Conservation (phyloP, 1,140 invertebrate genomes). For the Macrobrachium nipponense region DNA sequence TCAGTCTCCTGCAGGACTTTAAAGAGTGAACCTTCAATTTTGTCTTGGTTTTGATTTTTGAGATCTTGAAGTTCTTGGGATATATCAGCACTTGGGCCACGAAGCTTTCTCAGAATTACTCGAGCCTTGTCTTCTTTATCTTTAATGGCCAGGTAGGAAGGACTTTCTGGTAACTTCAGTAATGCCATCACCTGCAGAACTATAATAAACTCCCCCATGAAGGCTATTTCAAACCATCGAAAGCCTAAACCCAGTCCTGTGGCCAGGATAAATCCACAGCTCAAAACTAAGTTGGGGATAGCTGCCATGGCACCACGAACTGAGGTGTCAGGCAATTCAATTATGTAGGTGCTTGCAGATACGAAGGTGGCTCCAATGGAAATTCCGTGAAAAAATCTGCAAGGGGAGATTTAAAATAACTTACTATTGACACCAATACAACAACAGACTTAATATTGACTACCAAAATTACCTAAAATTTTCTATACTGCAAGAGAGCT, state of each 20-base stretch:
- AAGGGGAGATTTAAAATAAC: too few species aligned
- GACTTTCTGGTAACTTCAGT: conserved; percentile 40
- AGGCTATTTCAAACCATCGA: conserved; percentile 31
- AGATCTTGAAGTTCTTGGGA: conserved; percentile 11
- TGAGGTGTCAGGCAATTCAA: background rate
- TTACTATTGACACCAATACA: too few species aligned
- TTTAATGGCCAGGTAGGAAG: conserved; percentile 24
- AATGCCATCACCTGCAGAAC: conserved; percentile 8
- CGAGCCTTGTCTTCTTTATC: conserved; percentile 7
- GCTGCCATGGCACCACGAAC: background rate
- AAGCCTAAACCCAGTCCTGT: conserved; percentile 16
- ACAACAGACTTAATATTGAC: too few species aligned
- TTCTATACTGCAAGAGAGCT: too few species aligned
- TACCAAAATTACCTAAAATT: too few species aligned
- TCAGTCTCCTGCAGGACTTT: background rate
- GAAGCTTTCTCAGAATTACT: conserved; percentile 1
- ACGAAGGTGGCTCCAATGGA: conserved; percentile 6
- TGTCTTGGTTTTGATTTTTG: conserved; percentile 8
- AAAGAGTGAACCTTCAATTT: background rate
- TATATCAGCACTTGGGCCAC: conserved; percentile 18
- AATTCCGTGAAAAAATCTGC: background rate
- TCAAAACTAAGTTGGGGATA: background rate
- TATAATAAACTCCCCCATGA: conserved; percentile 15
- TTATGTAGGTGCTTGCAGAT: background rate
- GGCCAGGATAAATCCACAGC: background rate